phyloP scores from a whole-genome alignment of 2,797 vertebrate species.

The Gymnothorax reevesii region DNA sequence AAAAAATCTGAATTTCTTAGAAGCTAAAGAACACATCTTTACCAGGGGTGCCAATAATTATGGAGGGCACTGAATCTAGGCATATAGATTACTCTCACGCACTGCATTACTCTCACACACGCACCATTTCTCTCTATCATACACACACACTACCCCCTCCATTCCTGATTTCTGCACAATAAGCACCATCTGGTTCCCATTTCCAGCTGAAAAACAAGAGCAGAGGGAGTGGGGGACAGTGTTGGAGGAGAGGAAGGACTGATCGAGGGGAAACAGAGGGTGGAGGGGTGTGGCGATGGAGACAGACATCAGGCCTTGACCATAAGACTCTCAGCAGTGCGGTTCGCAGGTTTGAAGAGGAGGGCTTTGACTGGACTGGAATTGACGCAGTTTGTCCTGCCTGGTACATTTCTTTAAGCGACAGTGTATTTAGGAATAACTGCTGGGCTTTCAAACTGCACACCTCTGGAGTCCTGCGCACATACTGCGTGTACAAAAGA shows the following conservation, averaged over 20 bases:
- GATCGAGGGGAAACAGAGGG: constrained; percentile 35
- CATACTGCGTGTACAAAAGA: too few species aligned
- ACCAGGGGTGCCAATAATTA: too few species aligned
- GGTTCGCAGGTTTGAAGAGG: not conserved
- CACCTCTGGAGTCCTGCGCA: not conserved
- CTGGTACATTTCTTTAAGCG: not conserved
- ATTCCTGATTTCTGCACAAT: constrained; percentile 68
- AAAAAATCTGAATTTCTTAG: too few species aligned
- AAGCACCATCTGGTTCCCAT: constrained; percentile 79
- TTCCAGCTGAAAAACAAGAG: constrained; percentile 70
- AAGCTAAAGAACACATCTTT: too few species aligned
- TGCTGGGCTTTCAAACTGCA: not conserved
- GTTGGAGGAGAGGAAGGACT: constrained; percentile 37
- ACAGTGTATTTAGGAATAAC: not conserved
- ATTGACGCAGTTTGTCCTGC: constrained; percentile 1
- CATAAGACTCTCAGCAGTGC: not conserved
- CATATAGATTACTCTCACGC: constrained; percentile 43
- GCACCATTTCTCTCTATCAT: not conserved
- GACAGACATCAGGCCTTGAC: not conserved
- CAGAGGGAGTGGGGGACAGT: constrained; percentile 33
- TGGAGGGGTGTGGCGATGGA: not conserved
- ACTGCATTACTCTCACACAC: constrained; percentile 30
- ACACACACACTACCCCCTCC: constrained; percentile 4
- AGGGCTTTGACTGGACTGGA: constrained; percentile 2
- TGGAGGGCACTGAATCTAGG: too few species aligned